Percentiles rank a stretch among this genome's conserved stretches.
phyloP scores from a whole-genome alignment of 2,888 invertebrate genomes.

The Copidosoma aretas region DNA sequence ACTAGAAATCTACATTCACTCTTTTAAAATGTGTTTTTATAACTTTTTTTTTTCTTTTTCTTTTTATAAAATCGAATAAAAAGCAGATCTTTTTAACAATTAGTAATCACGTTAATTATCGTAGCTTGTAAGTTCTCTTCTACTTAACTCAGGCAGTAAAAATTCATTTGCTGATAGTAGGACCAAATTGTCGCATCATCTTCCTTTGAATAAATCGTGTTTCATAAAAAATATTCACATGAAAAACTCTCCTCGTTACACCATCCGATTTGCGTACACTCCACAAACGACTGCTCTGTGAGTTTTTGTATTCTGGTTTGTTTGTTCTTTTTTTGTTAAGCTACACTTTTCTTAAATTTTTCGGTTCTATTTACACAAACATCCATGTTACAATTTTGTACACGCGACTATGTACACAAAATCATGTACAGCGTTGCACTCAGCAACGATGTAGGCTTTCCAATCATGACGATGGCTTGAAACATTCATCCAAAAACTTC shows the following conservation, averaged over 20 bases:
- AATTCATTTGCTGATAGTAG: slow-evolving; percentile 21
- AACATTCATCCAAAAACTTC: slow-evolving; percentile 76
- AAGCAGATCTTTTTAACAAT: slow-evolving; percentile 27
- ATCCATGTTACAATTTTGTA: slow-evolving; percentile 58
- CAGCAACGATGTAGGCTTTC: slow-evolving; percentile 18
- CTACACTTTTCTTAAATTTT: slow-evolving; percentile 13
- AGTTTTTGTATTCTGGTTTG: neutral
- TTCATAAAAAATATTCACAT: slow-evolving; percentile 37
- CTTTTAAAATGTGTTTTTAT: slow-evolving; percentile 8
- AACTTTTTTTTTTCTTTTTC: slow-evolving; percentile 10
- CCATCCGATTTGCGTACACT: too few relatives aligned
- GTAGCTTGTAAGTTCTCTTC: slow-evolving; percentile 15
- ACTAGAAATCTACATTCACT: slow-evolving; percentile 6
- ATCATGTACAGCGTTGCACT: slow-evolving; percentile 41
- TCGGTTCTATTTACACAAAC: slow-evolving; percentile 51
- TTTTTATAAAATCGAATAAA: slow-evolving; percentile 26
- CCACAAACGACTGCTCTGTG: neutral
- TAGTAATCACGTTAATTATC: slow-evolving; percentile 26
- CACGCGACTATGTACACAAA: slow-evolving; percentile 56
- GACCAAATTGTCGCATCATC: slow-evolving; percentile 16
- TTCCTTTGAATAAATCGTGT: slow-evolving; percentile 22
- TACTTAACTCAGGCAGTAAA: slow-evolving; percentile 18
- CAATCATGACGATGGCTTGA: slow-evolving; percentile 54
- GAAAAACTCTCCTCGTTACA: slow-evolving; percentile 28
- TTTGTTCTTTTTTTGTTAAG: neutral